Evolutionary conservation across 2,888 invertebrate genomes (phyloP).

Genomic region (Hymenopus coronatus): DNA sequence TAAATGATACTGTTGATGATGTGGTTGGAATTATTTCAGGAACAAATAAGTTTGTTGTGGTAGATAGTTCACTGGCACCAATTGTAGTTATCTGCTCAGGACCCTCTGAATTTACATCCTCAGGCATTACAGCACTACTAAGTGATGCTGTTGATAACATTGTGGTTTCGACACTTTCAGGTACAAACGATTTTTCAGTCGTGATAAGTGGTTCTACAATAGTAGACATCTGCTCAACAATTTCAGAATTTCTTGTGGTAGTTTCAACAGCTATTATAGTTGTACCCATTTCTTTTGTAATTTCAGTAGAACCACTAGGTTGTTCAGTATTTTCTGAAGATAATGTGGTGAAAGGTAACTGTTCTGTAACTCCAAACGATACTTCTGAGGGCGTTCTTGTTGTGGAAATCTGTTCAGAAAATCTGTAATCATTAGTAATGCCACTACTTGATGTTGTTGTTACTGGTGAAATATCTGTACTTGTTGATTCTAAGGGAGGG

Average conservation of each 20-base stretch:
- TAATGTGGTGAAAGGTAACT: background rate
- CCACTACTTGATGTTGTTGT: background rate
- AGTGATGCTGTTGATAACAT: background rate
- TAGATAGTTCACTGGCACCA: too few relatives aligned
- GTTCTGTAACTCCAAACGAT: background rate
- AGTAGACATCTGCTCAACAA: background rate
- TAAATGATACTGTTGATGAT: background rate
- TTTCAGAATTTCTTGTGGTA: background rate
- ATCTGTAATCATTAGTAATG: background rate
- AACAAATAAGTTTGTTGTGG: background rate
- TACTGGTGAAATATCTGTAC: background rate
- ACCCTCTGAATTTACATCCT: background rate
- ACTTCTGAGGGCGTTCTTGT: background rate
- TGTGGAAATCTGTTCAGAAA: background rate
- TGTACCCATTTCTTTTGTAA: too few relatives aligned
- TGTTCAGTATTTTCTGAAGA: too few relatives aligned
- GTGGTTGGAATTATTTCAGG: background rate
- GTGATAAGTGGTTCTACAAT: background rate
- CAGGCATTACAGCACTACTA: background rate
- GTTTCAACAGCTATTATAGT: background rate
- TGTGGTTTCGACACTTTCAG: background rate
- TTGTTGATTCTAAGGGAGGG: background rate
- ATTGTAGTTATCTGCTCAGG: background rate
- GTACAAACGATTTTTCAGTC: background rate
- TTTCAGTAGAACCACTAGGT: too few relatives aligned